A percentile compares a stretch with the other conserved stretches of the same genome.
Conservation (phyloP, 2,797 vertebrate species). For the Apodemus agrarius region DNA sequence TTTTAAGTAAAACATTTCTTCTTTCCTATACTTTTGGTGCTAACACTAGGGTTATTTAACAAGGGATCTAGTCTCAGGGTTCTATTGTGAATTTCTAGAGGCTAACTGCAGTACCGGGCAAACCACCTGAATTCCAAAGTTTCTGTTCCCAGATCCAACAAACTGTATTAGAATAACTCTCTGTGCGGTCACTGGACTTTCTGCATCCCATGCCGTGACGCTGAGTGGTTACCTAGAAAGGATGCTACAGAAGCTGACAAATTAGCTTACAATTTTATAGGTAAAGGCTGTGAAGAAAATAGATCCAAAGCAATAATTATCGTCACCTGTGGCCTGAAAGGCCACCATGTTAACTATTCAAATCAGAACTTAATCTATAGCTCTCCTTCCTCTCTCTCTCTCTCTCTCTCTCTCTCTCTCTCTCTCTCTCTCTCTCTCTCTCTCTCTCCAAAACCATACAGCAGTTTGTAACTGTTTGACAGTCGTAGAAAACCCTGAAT, state of each 20-base stretch:
- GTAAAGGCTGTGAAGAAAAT: conserved; percentile 35
- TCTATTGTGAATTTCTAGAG: background rate
- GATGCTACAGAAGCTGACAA: background rate
- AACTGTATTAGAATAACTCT: background rate
- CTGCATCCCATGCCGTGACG: background rate
- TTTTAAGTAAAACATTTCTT: background rate
- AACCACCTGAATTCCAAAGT: background rate
- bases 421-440: too few species aligned
- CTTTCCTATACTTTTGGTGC: background rate
- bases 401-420: background rate
- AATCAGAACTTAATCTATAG: background rate
- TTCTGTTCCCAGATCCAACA: background rate
- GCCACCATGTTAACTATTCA: background rate
- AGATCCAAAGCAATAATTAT: background rate
- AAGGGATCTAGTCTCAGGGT: background rate
- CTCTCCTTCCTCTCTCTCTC: background rate
- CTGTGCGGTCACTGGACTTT: background rate
- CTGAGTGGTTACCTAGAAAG: background rate
- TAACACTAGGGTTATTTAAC: background rate
- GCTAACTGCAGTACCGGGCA: background rate
- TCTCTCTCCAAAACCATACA: background rate
- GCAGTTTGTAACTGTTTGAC: background rate
- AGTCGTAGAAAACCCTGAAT: conserved; percentile 16
- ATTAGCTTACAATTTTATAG: background rate
- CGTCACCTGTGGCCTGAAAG: background rate